Evolutionary conservation across 2,113 vertebrate species (phyloP).

Genomic region (Chunga burmeisteri): DNA sequence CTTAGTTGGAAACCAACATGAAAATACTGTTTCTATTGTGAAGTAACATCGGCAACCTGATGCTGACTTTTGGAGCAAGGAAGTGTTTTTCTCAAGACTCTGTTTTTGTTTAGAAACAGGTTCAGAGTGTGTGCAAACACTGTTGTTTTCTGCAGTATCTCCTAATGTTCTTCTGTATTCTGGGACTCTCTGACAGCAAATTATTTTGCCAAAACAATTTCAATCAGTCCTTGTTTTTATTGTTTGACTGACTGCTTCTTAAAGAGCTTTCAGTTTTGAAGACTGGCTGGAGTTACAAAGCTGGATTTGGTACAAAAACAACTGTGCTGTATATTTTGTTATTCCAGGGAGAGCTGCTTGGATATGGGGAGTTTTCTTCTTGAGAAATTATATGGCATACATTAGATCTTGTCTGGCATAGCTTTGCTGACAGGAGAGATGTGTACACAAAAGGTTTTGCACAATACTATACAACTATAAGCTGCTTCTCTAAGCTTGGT

Average conservation of each 20-base stretch:
- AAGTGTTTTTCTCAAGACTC: background rate
- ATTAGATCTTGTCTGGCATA: background rate
- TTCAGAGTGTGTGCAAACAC: background rate
- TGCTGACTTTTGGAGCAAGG: background rate
- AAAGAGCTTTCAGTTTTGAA: background rate
- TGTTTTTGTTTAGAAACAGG: background rate
- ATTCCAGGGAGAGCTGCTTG: background rate
- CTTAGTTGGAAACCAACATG: slow-evolving; percentile 76
- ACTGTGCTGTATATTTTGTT: background rate
- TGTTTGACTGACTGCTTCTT: background rate
- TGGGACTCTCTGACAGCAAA: background rate
- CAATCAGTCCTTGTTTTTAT: background rate
- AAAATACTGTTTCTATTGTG: slow-evolving; percentile 76
- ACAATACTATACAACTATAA: background rate
- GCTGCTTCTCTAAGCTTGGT: background rate
- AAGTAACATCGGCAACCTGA: slow-evolving; percentile 55
- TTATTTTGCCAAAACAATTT: background rate
- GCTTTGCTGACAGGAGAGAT: background rate
- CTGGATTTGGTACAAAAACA: background rate
- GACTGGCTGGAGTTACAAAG: background rate
- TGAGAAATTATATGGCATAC: background rate
- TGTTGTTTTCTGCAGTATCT: background rate
- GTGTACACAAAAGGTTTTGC: background rate
- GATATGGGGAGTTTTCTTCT: background rate
- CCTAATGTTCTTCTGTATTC: background rate